phyloP scores from a whole-genome alignment of 2,797 vertebrate genomes.

The Aeoliscus strigatus region DNA sequence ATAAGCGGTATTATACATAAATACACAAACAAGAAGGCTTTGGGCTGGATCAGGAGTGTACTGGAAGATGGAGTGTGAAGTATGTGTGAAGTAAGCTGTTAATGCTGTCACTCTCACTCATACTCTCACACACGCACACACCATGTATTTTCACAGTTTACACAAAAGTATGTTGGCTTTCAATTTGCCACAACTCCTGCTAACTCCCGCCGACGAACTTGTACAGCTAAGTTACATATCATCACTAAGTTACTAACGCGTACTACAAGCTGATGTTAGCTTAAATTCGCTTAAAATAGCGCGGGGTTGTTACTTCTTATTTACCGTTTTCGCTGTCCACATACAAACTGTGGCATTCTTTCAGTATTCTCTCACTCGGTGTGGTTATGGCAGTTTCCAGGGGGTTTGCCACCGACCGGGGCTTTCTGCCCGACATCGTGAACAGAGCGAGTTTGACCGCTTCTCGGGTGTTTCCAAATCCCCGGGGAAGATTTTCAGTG shows the following conservation, averaged over 20 bases:
- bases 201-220: not conserved
- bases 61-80: too few relatives aligned
- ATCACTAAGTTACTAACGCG: not conserved
- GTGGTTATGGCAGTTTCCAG: conserved; percentile 73
- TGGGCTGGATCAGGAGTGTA: too few relatives aligned
- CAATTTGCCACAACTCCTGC: not conserved
- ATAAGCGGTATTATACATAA: not conserved
- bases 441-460: not conserved
- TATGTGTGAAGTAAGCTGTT: conserved; percentile 35
- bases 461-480: conserved; percentile 1
- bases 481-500: conserved; percentile 64
- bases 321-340: conserved; percentile 79
- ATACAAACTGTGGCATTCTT: conserved; percentile 76
- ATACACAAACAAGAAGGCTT: not conserved
- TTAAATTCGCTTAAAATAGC: not conserved
- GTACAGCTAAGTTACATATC: conserved; percentile 18
- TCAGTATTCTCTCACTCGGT: conserved; percentile 76
- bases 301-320: conserved; percentile 13
- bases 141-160: not conserved
- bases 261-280: not conserved
- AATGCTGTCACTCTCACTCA: too few relatives aligned
- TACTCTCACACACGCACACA: too few relatives aligned
- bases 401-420: conserved; percentile 73
- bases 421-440: conserved; percentile 75
- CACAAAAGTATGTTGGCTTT: not conserved